These are phyloP conservation scores for Trogon melanurus DNA, from an alignment of 2,113 vertebrate species.

Conservation along the genomic window DNA sequence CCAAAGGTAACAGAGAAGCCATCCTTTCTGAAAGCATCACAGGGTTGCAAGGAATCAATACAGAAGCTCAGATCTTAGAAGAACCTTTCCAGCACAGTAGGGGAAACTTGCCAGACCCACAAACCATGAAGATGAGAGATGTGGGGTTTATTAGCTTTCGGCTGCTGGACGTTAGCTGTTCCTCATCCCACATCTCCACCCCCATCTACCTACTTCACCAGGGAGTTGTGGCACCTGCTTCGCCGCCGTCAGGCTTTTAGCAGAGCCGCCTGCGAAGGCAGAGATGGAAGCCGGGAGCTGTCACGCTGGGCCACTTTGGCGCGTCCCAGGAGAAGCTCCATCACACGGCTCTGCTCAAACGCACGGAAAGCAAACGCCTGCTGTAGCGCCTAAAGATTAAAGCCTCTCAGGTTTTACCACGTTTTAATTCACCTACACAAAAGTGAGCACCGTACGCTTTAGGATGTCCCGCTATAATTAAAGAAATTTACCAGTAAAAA, in stretches of 20 bases:
- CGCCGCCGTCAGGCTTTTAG: accelerated
- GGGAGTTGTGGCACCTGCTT: neutral
- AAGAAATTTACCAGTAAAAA: slow-evolving; percentile 89
- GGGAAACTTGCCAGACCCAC: neutral
- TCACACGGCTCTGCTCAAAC: neutral
- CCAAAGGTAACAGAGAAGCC: neutral
- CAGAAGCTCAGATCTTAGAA: neutral
- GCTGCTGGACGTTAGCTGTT: neutral
- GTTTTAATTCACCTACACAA: neutral
- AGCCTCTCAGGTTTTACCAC: neutral
- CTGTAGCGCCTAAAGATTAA: neutral
- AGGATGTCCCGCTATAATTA: neutral
- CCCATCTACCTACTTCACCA: neutral
- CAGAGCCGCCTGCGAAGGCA: neutral
- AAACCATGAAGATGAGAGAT: neutral
- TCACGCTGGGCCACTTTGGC: accelerated
- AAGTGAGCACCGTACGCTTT: accelerated
- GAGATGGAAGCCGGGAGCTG: neutral
- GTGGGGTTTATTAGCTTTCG: neutral
- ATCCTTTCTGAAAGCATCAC: neutral
- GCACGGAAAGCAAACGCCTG: neutral
- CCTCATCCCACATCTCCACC: neutral
- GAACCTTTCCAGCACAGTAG: neutral
- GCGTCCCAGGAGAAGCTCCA: neutral
- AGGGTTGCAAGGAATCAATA: neutral